A percentile compares a stretch with the other conserved stretches of the same genome.
Evolutionary conservation across 2,888 invertebrate species (phyloP).

Genomic region (Caenorhabditis virilis): DNA sequence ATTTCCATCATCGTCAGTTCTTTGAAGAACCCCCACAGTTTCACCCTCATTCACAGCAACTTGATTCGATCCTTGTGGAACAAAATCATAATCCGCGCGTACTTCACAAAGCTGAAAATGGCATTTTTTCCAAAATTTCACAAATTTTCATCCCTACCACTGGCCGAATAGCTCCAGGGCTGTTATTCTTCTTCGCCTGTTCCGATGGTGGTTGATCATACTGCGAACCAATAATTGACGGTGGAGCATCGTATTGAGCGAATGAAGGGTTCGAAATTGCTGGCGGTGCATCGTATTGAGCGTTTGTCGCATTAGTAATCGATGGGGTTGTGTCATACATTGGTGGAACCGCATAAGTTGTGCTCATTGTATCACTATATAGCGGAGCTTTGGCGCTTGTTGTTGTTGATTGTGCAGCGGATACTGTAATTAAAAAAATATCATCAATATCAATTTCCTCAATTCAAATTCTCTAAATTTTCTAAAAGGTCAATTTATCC

Average conservation of each 20-base stretch:
- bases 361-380: constrained; percentile 13
- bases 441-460: background rate
- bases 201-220: no score
- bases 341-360: constrained; percentile 20
- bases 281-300: background rate
- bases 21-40: constrained; percentile 35
- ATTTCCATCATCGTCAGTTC: constrained; percentile 58
- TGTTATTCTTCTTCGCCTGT: background rate
- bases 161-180: background rate
- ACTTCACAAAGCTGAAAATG: constrained; percentile 41
- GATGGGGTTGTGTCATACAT: constrained; percentile 26
- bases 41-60: constrained; percentile 51
- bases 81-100: constrained; percentile 51
- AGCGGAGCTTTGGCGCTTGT: constrained; percentile 3
- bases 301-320: background rate
- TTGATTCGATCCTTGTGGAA: constrained; percentile 55
- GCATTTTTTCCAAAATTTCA: background rate
- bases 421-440: background rate
- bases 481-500: no score
- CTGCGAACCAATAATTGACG: background rate
- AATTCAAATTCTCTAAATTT: no score
- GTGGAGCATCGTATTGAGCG: background rate
- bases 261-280: background rate
- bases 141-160: background rate
- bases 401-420: background rate